Evolutionary conservation across 2,888 invertebrate genomes (phyloP).

Genomic region (Limulus polyphemus): DNA sequence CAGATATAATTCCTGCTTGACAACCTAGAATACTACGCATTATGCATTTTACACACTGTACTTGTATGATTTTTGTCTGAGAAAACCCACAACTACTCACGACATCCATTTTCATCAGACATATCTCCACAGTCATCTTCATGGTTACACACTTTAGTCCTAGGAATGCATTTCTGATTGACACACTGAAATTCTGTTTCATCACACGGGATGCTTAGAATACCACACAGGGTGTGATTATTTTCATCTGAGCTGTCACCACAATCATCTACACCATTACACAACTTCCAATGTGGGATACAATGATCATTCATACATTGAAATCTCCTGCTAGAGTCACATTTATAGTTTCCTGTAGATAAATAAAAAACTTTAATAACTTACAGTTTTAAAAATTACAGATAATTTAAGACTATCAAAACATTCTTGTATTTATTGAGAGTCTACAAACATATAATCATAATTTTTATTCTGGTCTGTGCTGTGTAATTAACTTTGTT

Average conservation of each 20-base stretch:
- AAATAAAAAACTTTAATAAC: no score
- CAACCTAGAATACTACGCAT: no score
- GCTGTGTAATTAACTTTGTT: no score
- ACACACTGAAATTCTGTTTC: conserved; percentile 74
- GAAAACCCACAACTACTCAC: conserved; percentile 38
- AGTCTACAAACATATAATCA: no score
- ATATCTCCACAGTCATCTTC: conserved; percentile 82
- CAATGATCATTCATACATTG: conserved; percentile 70
- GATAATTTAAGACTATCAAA: no score
- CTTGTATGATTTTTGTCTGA: no score
- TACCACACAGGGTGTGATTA: conserved; percentile 74
- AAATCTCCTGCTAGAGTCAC: conserved; percentile 68
- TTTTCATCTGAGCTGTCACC: conserved; percentile 92
- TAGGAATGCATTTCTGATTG: conserved; percentile 68
- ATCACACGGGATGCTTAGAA: conserved; percentile 48
- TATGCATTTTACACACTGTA: no score
- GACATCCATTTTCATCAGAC: conserved; percentile 82
- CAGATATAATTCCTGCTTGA: no score
- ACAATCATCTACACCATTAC: conserved; percentile 85
- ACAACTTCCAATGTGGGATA: conserved; percentile 41
- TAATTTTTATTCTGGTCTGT: no score
- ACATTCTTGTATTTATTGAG: no score
- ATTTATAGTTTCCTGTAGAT: conserved; percentile 34
- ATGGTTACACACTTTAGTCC: conserved; percentile 67
- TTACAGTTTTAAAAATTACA: no score